Conservation (phyloP, 2,113 vertebrate species). For the Campylorhamphus procurvoides region DNA sequence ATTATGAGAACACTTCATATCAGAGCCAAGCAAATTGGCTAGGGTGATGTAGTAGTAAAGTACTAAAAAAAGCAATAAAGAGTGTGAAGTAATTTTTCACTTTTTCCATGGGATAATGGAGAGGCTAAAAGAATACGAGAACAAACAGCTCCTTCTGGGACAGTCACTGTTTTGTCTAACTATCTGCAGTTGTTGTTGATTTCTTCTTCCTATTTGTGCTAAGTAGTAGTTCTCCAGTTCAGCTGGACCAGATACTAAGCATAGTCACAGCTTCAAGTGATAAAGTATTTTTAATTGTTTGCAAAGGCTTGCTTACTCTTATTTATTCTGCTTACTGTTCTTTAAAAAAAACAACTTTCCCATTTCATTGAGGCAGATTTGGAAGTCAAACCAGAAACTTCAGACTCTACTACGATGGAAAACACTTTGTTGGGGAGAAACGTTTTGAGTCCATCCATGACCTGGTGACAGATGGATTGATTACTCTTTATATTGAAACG, state of each 20-base stretch:
- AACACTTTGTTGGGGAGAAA: conserved; percentile 89
- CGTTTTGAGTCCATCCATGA: conserved; percentile 89
- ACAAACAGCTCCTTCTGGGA: conserved; percentile 62
- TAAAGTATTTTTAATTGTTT: conserved; percentile 54
- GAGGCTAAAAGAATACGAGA: conserved; percentile 49
- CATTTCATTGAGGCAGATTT: conserved; percentile 84
- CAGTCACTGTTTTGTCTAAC: conserved; percentile 44
- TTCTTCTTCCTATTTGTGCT: conserved; percentile 46
- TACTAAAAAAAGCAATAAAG: conserved; percentile 48
- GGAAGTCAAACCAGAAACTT: conserved; percentile 90
- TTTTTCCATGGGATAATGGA: conserved; percentile 60
- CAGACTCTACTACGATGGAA: conserved; percentile 88
- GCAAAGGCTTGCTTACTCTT: conserved; percentile 71
- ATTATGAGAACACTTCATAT: conserved; percentile 45
- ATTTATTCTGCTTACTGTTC: conserved; percentile 70
- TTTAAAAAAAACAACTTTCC: conserved; percentile 74
- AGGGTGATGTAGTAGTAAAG: not conserved
- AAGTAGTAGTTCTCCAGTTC: conserved; percentile 9
- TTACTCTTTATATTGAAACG: conserved; percentile 90
- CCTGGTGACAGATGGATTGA: conserved; percentile 89
- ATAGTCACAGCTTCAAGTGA: conserved; percentile 56
- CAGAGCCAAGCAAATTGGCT: conserved; percentile 42
- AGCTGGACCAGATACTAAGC: conserved; percentile 13
- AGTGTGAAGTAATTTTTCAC: conserved; percentile 47
- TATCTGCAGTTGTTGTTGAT: conserved; percentile 45